A percentile compares a stretch with the other conserved stretches of the same genome.
These are phyloP conservation scores for Holacanthus passer DNA, from an alignment of 2,113 vertebrate species.

Conservation along the genomic window DNA sequence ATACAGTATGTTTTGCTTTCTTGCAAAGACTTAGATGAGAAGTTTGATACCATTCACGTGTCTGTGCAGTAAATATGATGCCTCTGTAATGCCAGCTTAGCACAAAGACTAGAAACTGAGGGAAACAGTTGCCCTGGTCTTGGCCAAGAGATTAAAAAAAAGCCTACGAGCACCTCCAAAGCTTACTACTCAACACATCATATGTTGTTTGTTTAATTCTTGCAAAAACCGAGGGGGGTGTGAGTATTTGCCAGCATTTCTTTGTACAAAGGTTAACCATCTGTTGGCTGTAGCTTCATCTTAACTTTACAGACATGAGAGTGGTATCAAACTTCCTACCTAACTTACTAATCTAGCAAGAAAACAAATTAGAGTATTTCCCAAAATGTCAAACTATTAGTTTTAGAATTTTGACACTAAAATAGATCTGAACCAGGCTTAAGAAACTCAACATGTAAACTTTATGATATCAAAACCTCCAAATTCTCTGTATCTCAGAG, in stretches of 20 bases:
- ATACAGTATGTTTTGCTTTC: background rate
- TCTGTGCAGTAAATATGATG: background rate
- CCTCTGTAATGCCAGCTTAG: no score
- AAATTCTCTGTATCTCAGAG: background rate
- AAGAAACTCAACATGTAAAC: background rate
- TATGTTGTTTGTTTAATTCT: background rate
- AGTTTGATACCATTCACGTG: background rate
- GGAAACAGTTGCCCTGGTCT: background rate
- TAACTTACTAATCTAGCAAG: background rate
- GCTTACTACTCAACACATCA: background rate
- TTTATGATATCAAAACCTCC: background rate
- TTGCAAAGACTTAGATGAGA: background rate
- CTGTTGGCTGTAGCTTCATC: background rate
- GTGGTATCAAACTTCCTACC: background rate
- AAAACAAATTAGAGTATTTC: background rate
- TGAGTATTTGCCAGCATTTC: no score
- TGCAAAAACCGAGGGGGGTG: no score
- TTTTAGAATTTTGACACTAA: background rate
- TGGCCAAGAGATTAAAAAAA: background rate
- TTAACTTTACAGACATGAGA: background rate
- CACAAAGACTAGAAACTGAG: no score
- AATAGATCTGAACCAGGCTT: background rate
- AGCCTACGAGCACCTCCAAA: background rate
- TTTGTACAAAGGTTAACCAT: background rate
- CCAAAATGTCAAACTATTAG: background rate